Evolutionary conservation across 2,888 invertebrate genomes (phyloP).

Genomic region (Aquatica leii): DNA sequence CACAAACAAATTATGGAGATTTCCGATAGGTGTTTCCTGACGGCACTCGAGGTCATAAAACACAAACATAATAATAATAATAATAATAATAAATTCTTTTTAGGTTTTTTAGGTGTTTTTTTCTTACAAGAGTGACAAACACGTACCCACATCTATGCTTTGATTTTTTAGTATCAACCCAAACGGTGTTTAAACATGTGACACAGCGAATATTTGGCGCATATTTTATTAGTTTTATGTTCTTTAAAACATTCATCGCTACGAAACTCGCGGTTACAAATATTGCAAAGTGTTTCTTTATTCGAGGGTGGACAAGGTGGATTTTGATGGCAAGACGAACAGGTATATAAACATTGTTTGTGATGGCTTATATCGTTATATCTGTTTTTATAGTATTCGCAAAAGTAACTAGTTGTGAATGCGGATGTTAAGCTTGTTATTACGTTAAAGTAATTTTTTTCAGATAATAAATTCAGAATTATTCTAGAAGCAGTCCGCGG

Average conservation of each 20-base stretch:
- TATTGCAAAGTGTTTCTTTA: too few relatives aligned
- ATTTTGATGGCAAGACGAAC: neutral
- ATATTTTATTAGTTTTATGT: neutral
- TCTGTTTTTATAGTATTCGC: neutral
- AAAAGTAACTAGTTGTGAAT: neutral
- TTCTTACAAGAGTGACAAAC: neutral
- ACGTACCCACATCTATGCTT: neutral
- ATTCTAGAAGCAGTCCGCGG: neutral
- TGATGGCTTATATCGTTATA: neutral
- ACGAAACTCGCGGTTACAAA: too few relatives aligned
- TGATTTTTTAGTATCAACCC: too few relatives aligned
- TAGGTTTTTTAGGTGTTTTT: too few relatives aligned
- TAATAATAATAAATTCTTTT: too few relatives aligned
- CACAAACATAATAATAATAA: too few relatives aligned
- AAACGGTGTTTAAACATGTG: neutral
- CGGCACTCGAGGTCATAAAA: too few relatives aligned
- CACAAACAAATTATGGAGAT: too few relatives aligned
- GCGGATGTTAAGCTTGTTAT: slow-evolving; percentile 4
- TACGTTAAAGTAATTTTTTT: neutral
- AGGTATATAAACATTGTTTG: neutral
- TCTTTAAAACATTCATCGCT: too few relatives aligned
- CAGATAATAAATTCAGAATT: neutral
- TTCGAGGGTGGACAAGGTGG: too few relatives aligned
- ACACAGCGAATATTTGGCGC: neutral
- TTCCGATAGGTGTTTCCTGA: too few relatives aligned